Base-by-base conservation (phyloP, 2,113 vertebrate species). In the Lutjanus erythropterus region DNA sequence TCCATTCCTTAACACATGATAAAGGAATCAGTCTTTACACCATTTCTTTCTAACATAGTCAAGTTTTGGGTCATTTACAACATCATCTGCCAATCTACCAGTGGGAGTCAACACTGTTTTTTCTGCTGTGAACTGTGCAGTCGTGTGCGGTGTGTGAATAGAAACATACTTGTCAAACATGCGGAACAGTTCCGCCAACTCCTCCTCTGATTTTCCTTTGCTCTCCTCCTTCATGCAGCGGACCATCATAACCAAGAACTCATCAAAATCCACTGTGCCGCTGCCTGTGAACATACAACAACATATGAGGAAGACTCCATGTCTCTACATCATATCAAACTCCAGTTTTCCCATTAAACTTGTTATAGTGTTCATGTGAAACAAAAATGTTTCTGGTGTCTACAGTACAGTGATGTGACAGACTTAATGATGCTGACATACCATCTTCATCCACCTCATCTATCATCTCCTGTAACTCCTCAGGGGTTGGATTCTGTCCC, bases 171-270 rank as follows among this genome's bases (percentile, higher is more conserved):
- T 96, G 85, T 96, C 95, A 84, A 96, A 96, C 95, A 96, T 96
- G 65, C 95, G 94, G 89, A 96, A 96, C 35, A 96, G 92, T 76
- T 96, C 95, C 0, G 94, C 94, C 60, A 96, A 47, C 84, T 96
- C 95, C 66, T 96, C 95, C 64, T 96, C 95, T n/a, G 95, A 88
- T 86, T 96, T 96, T 58, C 95, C 95, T 94, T 96, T 96, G 88
- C 94, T 95, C 90, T 96, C 95, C 88, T 96, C 95, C 82, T 95
- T 96, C 94, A 95, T 96, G 64, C 95, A 95, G 89, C 95, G 94
- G 18, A 96, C 95, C 95, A 96, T 96, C 95, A 96, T 96, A 10
- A 95, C 94, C 83, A 96, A 86, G 92, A 96, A 96, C 89, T 96
- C 95, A 83, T 96, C 95, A 52, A 96, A 96, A 66, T 95, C 95